Evolutionary conservation across 2,113 vertebrate genomes (phyloP).

Genomic region (Erinaceus europaeus): DNA sequence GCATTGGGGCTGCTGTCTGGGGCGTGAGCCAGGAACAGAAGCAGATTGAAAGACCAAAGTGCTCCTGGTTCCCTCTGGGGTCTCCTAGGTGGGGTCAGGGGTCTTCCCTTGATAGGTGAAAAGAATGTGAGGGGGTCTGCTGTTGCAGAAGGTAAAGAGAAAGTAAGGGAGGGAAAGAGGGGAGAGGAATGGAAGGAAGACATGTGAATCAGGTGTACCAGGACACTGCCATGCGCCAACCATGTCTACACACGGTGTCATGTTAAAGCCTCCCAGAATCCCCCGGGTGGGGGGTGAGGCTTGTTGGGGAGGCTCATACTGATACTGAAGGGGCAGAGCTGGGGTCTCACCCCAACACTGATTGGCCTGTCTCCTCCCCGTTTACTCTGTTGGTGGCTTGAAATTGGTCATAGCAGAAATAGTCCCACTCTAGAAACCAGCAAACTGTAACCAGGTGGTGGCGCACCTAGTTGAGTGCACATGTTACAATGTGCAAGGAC

Average conservation of each 20-base stretch:
- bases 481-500: no score
- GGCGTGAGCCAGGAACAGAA: neutral
- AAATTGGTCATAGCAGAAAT: fast-evolving
- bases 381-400: neutral
- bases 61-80: neutral
- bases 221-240: no score
- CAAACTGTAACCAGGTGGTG: no score
- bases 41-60: neutral
- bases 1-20: neutral
- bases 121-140: no score
- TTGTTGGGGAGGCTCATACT: no score
- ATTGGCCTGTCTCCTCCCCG: neutral
- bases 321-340: fast-evolving
- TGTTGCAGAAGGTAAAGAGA: neutral
- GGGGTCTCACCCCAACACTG: neutral
- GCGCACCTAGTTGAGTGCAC: no score
- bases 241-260: neutral
- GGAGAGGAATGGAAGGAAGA: no score
- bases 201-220: fast-evolving
- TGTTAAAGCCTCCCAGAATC: neutral
- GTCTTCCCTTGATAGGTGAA: neutral
- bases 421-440: fast-evolving
- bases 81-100: neutral
- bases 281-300: neutral
- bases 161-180: neutral